Evolutionary conservation across 2,797 vertebrate genomes (phyloP).

Genomic region (Crotalus adamanteus): DNA sequence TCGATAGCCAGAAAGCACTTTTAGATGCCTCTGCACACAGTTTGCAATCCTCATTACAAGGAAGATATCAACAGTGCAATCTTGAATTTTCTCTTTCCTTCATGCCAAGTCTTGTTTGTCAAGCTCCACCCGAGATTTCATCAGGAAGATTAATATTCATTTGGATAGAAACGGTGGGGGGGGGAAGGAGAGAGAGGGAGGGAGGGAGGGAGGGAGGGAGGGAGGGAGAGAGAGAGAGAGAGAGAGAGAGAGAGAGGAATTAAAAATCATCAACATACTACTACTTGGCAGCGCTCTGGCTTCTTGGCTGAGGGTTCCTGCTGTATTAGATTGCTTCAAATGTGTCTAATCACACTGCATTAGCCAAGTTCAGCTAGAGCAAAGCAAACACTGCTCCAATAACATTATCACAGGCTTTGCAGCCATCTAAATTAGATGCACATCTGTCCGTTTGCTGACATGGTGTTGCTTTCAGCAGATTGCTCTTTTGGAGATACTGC

Average conservation of each 20-base stretch:
- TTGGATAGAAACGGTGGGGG: constrained; percentile 26
- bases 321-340: background rate
- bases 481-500: background rate
- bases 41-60: background rate
- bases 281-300: constrained; percentile 4
- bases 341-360: background rate
- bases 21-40: background rate
- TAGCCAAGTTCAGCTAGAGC: background rate
- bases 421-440: background rate
- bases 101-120: background rate
- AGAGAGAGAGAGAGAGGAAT: constrained; percentile 9
- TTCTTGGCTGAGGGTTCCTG: background rate
- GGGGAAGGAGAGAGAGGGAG: background rate
- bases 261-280: background rate
- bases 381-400: background rate
- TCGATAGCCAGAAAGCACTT: background rate
- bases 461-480: background rate
- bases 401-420: background rate
- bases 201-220: constrained; percentile 16
- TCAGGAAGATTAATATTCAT: background rate
- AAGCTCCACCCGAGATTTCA: constrained; percentile 1
- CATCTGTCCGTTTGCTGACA: background rate
- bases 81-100: background rate
- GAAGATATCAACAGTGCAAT: background rate
- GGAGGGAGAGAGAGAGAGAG: background rate